These are phyloP conservation scores for Brenthis hecate DNA, from an alignment of 2,888 invertebrate species.

Conservation along the genomic window DNA sequence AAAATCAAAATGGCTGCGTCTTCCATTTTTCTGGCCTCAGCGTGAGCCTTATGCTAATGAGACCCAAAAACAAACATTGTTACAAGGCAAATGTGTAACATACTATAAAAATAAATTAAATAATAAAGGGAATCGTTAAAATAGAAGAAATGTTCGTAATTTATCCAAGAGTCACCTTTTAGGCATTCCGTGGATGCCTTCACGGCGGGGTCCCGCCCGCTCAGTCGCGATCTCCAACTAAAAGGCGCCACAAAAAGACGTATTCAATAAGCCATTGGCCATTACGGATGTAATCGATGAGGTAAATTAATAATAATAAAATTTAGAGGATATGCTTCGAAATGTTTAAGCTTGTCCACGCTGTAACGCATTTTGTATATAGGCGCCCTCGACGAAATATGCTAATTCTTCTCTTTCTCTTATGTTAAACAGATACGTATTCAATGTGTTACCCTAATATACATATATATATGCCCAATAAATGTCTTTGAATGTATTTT, in stretches of 20 bases:
- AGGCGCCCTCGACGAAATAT: not conserved
- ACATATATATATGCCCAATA: not conserved
- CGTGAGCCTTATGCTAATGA: slow-evolving; percentile 79
- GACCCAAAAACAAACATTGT: slow-evolving; percentile 81
- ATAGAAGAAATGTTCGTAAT: slow-evolving; percentile 81
- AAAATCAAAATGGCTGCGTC: slow-evolving; percentile 67
- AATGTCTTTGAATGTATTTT: not conserved
- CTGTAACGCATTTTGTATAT: slow-evolving; percentile 11
- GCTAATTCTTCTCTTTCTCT: slow-evolving; percentile 4
- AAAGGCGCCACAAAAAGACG: slow-evolving; percentile 82
- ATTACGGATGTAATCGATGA: slow-evolving; percentile 80
- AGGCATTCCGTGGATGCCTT: slow-evolving; percentile 79
- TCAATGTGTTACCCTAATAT: not conserved
- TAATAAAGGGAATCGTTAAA: slow-evolving; percentile 82
- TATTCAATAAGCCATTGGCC: slow-evolving; percentile 79
- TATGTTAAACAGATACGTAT: slow-evolving; percentile 9
- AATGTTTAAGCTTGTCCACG: slow-evolving; percentile 20
- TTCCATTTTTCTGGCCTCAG: slow-evolving; percentile 65
- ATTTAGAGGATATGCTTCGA: slow-evolving; percentile 57
- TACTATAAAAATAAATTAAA: slow-evolving; percentile 82
- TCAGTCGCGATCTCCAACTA: slow-evolving; percentile 78
- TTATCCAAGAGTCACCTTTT: slow-evolving; percentile 82
- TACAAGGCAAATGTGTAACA: slow-evolving; percentile 81
- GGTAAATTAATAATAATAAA: slow-evolving; percentile 79
- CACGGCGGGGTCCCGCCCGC: slow-evolving; percentile 75